Conservation (phyloP, 1,140 invertebrate species). For the Drosophila kepulauana region DNA sequence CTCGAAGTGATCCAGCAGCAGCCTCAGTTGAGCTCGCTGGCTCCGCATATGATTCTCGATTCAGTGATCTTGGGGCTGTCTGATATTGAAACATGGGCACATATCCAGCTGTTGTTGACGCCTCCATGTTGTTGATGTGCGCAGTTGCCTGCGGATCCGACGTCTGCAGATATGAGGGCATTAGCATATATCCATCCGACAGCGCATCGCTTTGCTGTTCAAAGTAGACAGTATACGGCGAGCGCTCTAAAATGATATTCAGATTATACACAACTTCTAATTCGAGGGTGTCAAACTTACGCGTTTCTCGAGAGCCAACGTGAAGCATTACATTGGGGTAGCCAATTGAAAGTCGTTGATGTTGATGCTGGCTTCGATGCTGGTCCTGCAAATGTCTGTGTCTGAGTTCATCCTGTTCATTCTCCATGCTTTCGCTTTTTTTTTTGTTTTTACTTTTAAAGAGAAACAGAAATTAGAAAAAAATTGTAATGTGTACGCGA, state of each 20-base stretch:
- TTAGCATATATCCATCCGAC: constrained; percentile 58
- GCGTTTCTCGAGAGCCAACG: constrained; percentile 42
- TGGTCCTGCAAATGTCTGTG: constrained; percentile 56
- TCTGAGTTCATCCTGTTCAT: constrained; percentile 72
- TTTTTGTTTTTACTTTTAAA: constrained; percentile 54
- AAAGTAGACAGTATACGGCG: constrained; percentile 40
- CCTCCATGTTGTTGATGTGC: not conserved
- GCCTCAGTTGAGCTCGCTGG: constrained; percentile 26
- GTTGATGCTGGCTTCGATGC: constrained; percentile 51
- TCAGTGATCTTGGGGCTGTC: constrained; percentile 3
- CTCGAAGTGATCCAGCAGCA: too few relatives aligned
- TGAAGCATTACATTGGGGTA: constrained; percentile 47
- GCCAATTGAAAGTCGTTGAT: constrained; percentile 43
- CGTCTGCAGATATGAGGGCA: constrained; percentile 38
- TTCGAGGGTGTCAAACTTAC: constrained; percentile 38
- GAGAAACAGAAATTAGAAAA: constrained; percentile 52
- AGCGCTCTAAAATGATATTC: constrained; percentile 21
- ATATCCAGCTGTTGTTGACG: constrained; percentile 10
- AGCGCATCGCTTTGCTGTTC: constrained; percentile 38
- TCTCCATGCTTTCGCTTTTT: constrained; percentile 63
- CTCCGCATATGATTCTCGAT: constrained; percentile 34
- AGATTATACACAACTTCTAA: not conserved
- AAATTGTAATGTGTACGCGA: constrained; percentile 41
- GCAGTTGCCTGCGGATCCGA: constrained; percentile 17
- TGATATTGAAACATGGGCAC: constrained; percentile 32